These are phyloP conservation scores for Xestia rhomboidea DNA, from an alignment of 2,888 invertebrate genomes.

Conservation along the genomic window DNA sequence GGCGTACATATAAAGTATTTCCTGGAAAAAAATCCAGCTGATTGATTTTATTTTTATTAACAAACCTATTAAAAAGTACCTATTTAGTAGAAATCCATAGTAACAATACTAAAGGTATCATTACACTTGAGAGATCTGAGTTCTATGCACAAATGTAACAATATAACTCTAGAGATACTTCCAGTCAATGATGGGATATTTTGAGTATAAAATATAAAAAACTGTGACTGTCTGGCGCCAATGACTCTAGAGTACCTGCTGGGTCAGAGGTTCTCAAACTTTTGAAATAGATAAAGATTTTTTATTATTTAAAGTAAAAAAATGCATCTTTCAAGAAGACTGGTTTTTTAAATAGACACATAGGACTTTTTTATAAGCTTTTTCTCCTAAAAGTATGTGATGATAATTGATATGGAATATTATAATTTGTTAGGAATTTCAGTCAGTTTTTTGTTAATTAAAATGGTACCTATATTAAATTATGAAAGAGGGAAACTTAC, in stretches of 20 bases:
- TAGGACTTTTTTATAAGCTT: background rate
- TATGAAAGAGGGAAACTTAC: background rate
- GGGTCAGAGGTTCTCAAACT: constrained; percentile 74
- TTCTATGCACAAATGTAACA: constrained; percentile 51
- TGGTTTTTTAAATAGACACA: constrained; percentile 6
- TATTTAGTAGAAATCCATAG: background rate
- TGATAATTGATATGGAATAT: background rate
- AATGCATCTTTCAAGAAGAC: background rate
- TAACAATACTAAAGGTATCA: constrained; percentile 44
- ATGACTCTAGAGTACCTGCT: constrained; percentile 74
- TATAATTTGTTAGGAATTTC: background rate
- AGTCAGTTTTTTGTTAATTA: background rate
- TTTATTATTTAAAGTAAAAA: background rate
- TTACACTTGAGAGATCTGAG: constrained; percentile 33
- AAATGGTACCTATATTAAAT: background rate
- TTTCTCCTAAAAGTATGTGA: background rate
- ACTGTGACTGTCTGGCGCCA: constrained; percentile 82
- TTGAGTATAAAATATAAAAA: constrained; percentile 73
- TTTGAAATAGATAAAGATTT: background rate
- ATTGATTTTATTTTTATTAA: constrained; percentile 10
- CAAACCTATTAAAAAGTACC: background rate
- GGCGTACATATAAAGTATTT: too few relatives aligned
- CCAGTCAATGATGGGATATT: constrained; percentile 69
- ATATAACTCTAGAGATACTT: constrained; percentile 66
- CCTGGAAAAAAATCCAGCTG: background rate